Conservation (phyloP, 2,113 vertebrate genomes). For the Recurvirostra avosetta region DNA sequence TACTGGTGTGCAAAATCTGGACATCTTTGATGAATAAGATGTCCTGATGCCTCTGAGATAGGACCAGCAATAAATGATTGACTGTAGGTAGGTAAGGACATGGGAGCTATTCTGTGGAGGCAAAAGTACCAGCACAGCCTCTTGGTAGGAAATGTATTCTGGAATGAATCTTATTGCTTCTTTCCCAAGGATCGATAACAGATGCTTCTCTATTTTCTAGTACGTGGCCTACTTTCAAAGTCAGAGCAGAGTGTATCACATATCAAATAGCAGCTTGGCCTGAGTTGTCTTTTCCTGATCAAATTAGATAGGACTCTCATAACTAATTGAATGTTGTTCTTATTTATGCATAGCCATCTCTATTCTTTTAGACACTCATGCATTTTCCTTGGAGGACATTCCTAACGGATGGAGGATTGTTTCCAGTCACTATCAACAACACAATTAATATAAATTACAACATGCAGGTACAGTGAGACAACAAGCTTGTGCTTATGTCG, state of each 20-base stretch:
- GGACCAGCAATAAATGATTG: not conserved
- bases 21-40: not conserved
- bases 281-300: not conserved
- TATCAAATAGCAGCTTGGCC: not conserved
- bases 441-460: slow-evolving; percentile 70
- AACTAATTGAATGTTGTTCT: not conserved
- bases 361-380: slow-evolving; percentile 57
- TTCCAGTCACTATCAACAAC: slow-evolving; percentile 68
- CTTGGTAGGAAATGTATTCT: not conserved
- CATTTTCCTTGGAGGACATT: slow-evolving; percentile 80
- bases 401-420: slow-evolving; percentile 62
- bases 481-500: not conserved
- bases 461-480: slow-evolving; percentile 72
- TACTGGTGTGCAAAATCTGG: not conserved
- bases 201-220: not conserved
- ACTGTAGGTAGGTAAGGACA: not conserved
- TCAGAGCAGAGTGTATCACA: not conserved
- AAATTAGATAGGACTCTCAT: not conserved
- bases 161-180: not conserved
- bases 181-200: not conserved
- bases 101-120: not conserved
- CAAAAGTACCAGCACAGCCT: not conserved
- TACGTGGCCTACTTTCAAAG: not conserved
- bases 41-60: not conserved
- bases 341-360: not conserved